Base-by-base conservation (phyloP, 2,797 vertebrate genomes). In the Antennarius maculatus region DNA sequence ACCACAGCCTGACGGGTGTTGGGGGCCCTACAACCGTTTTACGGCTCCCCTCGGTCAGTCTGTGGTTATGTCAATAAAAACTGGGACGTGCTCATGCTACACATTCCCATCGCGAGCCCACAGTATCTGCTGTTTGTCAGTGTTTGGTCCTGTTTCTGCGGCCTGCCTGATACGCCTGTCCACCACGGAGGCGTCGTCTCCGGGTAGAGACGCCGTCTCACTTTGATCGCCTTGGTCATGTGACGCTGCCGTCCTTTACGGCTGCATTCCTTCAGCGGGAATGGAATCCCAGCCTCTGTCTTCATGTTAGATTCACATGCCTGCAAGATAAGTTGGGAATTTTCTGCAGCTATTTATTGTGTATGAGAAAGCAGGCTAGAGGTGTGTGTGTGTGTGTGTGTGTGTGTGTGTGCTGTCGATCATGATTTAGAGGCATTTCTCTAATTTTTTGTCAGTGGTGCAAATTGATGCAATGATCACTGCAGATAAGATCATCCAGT, bases 251-350 rank as follows among this genome's bases (percentile, higher is more conserved):
- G 79, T 82, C 79, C 79, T 83, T 78, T 77, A 71, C 11, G 49
- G 51, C 64, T 54, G 53, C 76, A 82, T 87, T 84, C 75, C 76
- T 78, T 56, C 17, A 53, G 37, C 54, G 16, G 49, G 45, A 68
- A 61, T 50, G 81, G 83, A 86, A 86, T 87, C 75, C 61, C 54
- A 61, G 72, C 59, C 74, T 82, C 81, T 86, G 76, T 85, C 82
- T 84, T 81, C 62, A 81, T 81, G 79, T 83, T 71, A 77, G 66
- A 71, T 81, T 71, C 71, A 81, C 80, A 79, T 58, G 65, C 57
- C 78, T 82, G 63, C 61, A 12, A 86, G 87, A 92, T 91, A 89
- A 88, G 73, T 80, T 56, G 74, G 80, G 82, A 86, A 91, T 89
- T 79, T 68, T 54, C 63, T 55, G 13, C 52, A 82, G 80, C 81